A percentile compares a stretch with the other conserved stretches of the same genome.
Conservation (phyloP, 2,888 invertebrate genomes). For the Ceraclea dissimilis region DNA sequence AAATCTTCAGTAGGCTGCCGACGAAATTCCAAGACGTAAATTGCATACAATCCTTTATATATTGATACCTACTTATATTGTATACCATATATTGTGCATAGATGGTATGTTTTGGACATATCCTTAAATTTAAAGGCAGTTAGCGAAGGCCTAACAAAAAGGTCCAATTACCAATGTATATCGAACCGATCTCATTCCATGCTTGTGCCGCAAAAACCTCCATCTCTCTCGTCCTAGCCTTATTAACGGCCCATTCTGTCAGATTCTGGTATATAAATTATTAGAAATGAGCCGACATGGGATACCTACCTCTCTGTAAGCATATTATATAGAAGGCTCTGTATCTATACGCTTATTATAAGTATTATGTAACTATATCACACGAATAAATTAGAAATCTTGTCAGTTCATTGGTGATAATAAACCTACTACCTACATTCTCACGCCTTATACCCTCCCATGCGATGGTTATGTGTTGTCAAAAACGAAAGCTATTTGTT, state of each 20-base stretch:
- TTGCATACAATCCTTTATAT: not conserved
- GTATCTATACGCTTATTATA: too few species aligned
- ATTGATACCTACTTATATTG: not conserved
- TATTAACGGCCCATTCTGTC: not conserved
- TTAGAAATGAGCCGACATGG: constrained; percentile 1
- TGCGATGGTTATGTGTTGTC: too few species aligned
- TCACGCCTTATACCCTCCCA: too few species aligned
- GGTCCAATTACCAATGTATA: constrained; percentile 2
- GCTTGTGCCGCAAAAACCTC: not conserved
- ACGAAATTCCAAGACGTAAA: not conserved
- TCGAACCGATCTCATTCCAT: not conserved
- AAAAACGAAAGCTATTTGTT: too few species aligned
- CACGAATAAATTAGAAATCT: not conserved
- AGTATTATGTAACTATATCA: too few species aligned
- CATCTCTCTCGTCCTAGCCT: not conserved
- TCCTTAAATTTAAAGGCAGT: constrained; percentile 2
- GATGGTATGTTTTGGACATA: not conserved
- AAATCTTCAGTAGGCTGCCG: not conserved
- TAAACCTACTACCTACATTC: too few species aligned
- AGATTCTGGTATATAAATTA: not conserved
- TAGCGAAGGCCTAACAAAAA: not conserved
- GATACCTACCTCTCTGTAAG: not conserved
- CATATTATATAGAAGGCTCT: too few species aligned
- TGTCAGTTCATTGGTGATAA: not conserved
- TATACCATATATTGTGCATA: not conserved